Evolutionary conservation across 2,888 invertebrate species (phyloP).

Genomic region (Spisula solida): DNA sequence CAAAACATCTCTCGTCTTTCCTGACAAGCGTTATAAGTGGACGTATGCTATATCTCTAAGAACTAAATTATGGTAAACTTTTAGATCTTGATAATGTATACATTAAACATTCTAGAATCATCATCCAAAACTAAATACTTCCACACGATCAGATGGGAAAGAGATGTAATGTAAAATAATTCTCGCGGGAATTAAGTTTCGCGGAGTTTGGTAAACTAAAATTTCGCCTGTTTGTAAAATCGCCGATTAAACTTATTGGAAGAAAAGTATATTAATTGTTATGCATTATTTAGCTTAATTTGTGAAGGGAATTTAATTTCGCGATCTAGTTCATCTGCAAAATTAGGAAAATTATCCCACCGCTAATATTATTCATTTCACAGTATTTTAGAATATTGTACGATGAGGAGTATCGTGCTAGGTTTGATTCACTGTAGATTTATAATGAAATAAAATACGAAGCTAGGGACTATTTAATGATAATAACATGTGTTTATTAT

Average conservation of each 20-base stretch:
- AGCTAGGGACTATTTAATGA: not conserved
- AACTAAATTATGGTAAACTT: slow-evolving; percentile 14
- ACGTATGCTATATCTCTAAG: not conserved
- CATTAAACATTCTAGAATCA: not conserved
- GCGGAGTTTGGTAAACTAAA: no score
- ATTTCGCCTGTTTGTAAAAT: no score
- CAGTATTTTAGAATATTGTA: not conserved
- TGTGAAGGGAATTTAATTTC: no score
- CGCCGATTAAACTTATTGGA: no score
- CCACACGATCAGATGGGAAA: slow-evolving; percentile 1
- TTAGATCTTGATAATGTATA: slow-evolving; percentile 17
- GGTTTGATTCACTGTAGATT: not conserved
- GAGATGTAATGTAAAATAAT: no score
- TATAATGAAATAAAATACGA: slow-evolving; percentile 20
- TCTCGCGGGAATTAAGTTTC: no score
- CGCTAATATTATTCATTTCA: no score
- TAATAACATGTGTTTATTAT: slow-evolving; percentile 17
- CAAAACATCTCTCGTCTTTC: not conserved
- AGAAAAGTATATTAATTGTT: no score
- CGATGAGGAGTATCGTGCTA: not conserved
- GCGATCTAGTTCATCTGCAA: no score
- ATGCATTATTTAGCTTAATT: no score
- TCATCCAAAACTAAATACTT: slow-evolving; percentile 18
- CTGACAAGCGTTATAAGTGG: not conserved
- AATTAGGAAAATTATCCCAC: no score